phyloP scores from a whole-genome alignment of 2,113 vertebrate genomes.

The Amblyopsis rosae region DNA sequence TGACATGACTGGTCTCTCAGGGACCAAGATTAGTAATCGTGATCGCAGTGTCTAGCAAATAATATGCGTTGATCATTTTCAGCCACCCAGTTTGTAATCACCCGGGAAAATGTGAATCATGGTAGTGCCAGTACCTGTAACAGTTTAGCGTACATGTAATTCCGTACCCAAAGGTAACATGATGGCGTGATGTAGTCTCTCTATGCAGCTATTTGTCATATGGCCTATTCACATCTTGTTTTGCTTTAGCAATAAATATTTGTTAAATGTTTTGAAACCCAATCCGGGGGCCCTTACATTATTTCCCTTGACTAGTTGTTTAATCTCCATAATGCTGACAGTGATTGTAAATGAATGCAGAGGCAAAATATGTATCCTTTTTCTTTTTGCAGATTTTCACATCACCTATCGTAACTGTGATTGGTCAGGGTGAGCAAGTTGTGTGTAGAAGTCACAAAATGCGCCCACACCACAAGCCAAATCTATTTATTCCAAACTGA shows the following conservation, averaged over 20 bases:
- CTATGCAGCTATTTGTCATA: not conserved
- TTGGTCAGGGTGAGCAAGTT: slow-evolving; percentile 26
- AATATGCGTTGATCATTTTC: no score
- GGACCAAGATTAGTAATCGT: no score
- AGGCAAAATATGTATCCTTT: slow-evolving; percentile 55
- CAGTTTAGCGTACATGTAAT: slow-evolving; percentile 44
- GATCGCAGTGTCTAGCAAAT: no score
- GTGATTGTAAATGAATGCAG: slow-evolving; percentile 43
- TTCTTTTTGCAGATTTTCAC: slow-evolving; percentile 56
- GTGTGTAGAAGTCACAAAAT: slow-evolving; percentile 25
- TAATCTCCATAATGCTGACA: no score
- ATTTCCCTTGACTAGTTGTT: slow-evolving; percentile 10
- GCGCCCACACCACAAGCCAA: slow-evolving; percentile 39
- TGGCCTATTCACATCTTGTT: slow-evolving; percentile 20
- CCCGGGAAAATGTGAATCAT: not conserved
- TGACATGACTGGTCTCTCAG: no score
- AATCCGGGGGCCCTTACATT: slow-evolving; percentile 29
- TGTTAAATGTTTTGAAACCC: not conserved
- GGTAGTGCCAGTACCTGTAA: slow-evolving; percentile 45
- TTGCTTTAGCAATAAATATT: not conserved
- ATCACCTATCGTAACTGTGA: slow-evolving; percentile 62
- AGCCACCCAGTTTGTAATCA: no score
- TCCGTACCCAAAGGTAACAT: slow-evolving; percentile 24
- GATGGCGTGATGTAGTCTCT: not conserved
- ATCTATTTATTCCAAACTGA: slow-evolving; percentile 23